phyloP scores from a whole-genome alignment of 2,797 vertebrate genomes.

The Characodon lateralis region DNA sequence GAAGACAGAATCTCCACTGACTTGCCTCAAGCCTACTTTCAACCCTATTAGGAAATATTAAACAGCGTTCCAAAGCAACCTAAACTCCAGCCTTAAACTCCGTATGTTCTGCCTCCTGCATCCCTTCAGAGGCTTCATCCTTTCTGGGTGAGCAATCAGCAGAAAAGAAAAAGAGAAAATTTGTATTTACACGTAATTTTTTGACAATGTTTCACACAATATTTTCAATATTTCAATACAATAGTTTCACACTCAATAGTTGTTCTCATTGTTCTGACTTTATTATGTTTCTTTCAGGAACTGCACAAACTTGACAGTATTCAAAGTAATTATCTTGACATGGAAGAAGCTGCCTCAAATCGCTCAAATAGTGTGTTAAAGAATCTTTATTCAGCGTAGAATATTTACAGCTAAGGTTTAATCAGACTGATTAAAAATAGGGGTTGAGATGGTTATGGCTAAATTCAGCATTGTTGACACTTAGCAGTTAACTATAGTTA shows the following conservation, averaged over 20 bases:
- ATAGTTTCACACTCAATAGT: neutral
- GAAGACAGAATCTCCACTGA: slow-evolving; percentile 79
- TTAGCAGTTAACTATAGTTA: too few relatives aligned
- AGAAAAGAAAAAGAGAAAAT: slow-evolving; percentile 26
- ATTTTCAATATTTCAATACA: too few relatives aligned
- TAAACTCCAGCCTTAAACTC: slow-evolving; percentile 68
- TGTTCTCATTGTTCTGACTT: neutral
- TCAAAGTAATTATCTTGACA: slow-evolving; percentile 9
- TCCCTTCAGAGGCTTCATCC: slow-evolving; percentile 42
- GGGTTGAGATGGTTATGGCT: too few relatives aligned
- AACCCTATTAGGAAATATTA: slow-evolving; percentile 85
- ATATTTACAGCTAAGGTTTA: neutral
- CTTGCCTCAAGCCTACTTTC: slow-evolving; percentile 79
- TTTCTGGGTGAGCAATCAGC: slow-evolving; percentile 31
- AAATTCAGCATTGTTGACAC: too few relatives aligned
- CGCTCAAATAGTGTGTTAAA: neutral
- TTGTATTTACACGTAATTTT: slow-evolving; percentile 3
- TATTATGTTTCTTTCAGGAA: neutral
- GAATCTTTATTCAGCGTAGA: neutral
- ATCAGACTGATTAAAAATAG: too few relatives aligned
- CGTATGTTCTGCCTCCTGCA: slow-evolving; percentile 70
- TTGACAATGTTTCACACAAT: neutral
- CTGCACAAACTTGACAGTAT: slow-evolving; percentile 19
- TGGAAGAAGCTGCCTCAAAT: slow-evolving; percentile 31
- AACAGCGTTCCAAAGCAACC: slow-evolving; percentile 75